phyloP scores from a whole-genome alignment of 2,113 vertebrate species.

The Campylorhamphus procurvoides region DNA sequence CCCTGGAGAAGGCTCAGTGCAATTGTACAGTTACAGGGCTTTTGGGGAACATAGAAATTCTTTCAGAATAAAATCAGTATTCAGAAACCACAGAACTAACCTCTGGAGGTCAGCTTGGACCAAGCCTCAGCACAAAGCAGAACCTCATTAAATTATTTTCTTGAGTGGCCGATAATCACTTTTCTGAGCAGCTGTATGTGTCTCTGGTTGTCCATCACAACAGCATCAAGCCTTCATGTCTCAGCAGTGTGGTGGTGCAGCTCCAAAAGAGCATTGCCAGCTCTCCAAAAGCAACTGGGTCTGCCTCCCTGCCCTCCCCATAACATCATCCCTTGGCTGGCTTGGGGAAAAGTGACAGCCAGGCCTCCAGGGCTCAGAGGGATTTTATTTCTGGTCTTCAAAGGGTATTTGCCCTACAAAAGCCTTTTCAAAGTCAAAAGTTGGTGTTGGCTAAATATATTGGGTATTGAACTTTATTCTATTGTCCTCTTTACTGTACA shows the following conservation, averaged over 20 bases:
- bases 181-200: not conserved
- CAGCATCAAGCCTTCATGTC: not conserved
- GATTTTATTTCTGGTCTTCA: not conserved
- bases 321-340: too few species aligned
- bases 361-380: rapidly evolving
- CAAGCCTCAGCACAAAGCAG: not conserved
- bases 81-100: not conserved
- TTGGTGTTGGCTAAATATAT: not conserved
- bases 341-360: not conserved
- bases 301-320: not conserved
- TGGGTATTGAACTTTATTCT: not conserved
- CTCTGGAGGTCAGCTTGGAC: not conserved
- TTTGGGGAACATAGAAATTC: not conserved
- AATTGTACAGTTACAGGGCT: not conserved
- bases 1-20: not conserved
- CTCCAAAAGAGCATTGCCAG: not conserved
- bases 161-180: not conserved
- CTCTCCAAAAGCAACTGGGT: not conserved
- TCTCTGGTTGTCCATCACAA: not conserved
- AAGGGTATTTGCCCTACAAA: not conserved
- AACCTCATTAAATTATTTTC: not conserved
- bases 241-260: not conserved
- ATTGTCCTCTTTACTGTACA: not conserved
- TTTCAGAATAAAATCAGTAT: not conserved
- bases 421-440: not conserved